Percentiles rank a stretch among this genome's conserved stretches.
Evolutionary conservation across 2,113 vertebrate species (phyloP).

Genomic region (Erythrolamprus reginae): DNA sequence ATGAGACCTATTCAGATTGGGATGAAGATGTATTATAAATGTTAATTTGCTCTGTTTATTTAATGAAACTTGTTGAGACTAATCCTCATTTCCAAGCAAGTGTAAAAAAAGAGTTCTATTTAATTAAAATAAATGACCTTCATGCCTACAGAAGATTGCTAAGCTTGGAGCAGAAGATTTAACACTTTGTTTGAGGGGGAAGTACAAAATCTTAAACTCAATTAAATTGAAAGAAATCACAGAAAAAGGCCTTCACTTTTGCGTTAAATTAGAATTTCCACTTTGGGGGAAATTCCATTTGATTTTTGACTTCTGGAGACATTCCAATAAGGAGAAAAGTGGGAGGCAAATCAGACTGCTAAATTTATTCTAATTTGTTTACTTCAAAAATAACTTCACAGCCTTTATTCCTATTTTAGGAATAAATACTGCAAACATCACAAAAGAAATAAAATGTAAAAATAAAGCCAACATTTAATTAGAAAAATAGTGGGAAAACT

Average conservation of each 20-base stretch:
- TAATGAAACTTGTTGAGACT: slow-evolving; percentile 65
- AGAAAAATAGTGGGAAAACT: background rate
- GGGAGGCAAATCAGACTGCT: slow-evolving; percentile 23
- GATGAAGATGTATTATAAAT: slow-evolving; percentile 50
- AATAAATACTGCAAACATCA: slow-evolving; percentile 40
- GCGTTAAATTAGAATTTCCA: slow-evolving; percentile 21
- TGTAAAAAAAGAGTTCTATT: slow-evolving; percentile 49
- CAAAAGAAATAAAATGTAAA: slow-evolving; percentile 30
- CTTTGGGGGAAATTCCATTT: background rate
- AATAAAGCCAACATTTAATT: slow-evolving; percentile 21
- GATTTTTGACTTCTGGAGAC: slow-evolving; percentile 2
- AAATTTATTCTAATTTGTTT: slow-evolving; percentile 46
- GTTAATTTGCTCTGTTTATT: slow-evolving; percentile 67
- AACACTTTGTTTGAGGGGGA: slow-evolving; percentile 36
- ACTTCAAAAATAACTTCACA: slow-evolving; percentile 27
- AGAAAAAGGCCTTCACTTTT: slow-evolving; percentile 25
- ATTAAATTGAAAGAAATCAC: slow-evolving; percentile 19
- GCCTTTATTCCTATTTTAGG: slow-evolving; percentile 28
- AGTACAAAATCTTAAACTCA: slow-evolving; percentile 24
- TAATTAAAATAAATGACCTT: slow-evolving; percentile 73
- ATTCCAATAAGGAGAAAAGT: slow-evolving; percentile 5
- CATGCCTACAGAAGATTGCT: slow-evolving; percentile 50
- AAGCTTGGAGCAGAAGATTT: slow-evolving; percentile 52
- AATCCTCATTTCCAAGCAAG: slow-evolving; percentile 59
- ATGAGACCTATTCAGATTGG: slow-evolving; percentile 39